These are phyloP conservation scores for Scaptomyza tumidula DNA, from an alignment of 2,888 invertebrate species.

Conservation along the genomic window DNA sequence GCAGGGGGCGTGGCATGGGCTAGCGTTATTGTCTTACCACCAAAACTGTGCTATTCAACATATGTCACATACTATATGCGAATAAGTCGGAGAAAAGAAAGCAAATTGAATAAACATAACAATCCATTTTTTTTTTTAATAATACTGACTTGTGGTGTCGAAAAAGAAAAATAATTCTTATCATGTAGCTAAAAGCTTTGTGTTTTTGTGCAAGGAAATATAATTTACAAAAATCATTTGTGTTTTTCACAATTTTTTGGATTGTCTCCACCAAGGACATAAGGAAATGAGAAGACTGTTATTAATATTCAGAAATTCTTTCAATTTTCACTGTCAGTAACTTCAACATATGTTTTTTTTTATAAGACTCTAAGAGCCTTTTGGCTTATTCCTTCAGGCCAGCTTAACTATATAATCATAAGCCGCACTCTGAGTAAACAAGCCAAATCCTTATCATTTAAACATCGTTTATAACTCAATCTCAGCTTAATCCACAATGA, in stretches of 20 bases:
- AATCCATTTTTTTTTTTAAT: background rate
- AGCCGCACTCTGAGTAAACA: background rate
- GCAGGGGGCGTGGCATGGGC: slow-evolving; percentile 2
- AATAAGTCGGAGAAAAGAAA: background rate
- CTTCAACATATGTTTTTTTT: too few relatives aligned
- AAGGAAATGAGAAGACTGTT: too few relatives aligned
- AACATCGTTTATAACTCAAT: slow-evolving; percentile 44
- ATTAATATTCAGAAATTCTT: too few relatives aligned
- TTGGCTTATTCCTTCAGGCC: too few relatives aligned
- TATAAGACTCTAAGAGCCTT: too few relatives aligned
- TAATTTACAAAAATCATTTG: background rate
- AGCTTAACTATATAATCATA: background rate
- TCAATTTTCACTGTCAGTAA: too few relatives aligned
- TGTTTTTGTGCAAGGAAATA: background rate
- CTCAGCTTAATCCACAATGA: slow-evolving; percentile 39
- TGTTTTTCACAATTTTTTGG: too few relatives aligned
- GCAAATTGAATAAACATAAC: background rate
- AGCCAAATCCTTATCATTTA: slow-evolving; percentile 4
- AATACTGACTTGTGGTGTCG: background rate
- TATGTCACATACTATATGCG: slow-evolving; percentile 33
- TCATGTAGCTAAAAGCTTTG: background rate
- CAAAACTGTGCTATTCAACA: slow-evolving; percentile 22
- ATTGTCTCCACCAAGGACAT: too few relatives aligned
- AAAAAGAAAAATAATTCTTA: too few relatives aligned
- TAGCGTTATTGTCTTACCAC: slow-evolving; percentile 14